Percentiles rank a stretch among this genome's conserved stretches.
phyloP scores from a whole-genome alignment of 2,797 vertebrate species.

The Sciurus vulgaris region DNA sequence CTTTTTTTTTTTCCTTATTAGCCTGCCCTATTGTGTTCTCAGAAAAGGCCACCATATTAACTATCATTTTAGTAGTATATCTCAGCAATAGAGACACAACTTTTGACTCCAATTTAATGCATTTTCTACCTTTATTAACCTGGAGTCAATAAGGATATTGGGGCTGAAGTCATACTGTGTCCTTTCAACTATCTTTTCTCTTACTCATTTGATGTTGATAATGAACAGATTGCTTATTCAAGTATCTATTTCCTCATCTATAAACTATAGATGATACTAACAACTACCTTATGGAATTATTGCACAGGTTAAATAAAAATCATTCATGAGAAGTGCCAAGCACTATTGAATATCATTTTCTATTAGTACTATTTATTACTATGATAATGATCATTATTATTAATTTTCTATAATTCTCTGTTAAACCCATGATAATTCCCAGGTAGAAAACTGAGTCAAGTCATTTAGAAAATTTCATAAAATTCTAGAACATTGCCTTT shows the following conservation, averaged over 20 bases:
- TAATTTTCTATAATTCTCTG: neutral
- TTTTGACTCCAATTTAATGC: neutral
- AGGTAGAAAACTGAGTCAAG: neutral
- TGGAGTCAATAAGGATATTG: neutral
- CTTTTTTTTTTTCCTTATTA: neutral
- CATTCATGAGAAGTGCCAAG: neutral
- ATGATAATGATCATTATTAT: neutral
- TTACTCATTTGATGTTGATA: neutral
- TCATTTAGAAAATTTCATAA: neutral
- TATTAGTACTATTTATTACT: neutral
- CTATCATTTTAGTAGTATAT: neutral
- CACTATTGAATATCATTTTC: neutral
- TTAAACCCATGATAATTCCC: conserved; percentile 7
- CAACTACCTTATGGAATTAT: neutral
- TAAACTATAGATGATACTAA: neutral
- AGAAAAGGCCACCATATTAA: neutral
- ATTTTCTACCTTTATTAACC: neutral
- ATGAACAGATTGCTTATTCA: neutral
- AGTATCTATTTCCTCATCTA: neutral
- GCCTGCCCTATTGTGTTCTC: neutral
- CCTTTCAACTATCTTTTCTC: neutral
- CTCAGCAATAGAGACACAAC: neutral
- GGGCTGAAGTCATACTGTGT: neutral
- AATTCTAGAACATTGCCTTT: neutral
- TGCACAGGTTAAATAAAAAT: neutral